These are phyloP conservation scores for Eutolmus rufibarbis DNA, from an alignment of 2,888 invertebrate species.

Conservation along the genomic window DNA sequence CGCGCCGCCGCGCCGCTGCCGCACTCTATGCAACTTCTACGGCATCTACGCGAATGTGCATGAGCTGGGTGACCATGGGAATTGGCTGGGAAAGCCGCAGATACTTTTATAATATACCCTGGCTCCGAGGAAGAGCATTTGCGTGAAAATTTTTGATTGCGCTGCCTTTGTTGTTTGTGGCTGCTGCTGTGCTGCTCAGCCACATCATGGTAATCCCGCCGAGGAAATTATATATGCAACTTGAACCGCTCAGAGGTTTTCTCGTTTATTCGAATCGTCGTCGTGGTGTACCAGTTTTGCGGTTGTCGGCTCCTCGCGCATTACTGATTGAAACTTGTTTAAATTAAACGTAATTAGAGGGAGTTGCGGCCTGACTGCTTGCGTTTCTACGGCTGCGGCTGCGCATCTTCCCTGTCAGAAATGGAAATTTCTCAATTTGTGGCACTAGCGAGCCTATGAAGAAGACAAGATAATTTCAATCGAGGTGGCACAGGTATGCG, in stretches of 20 bases:
- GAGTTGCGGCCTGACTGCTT: background rate
- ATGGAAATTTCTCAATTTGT: slow-evolving; percentile 3
- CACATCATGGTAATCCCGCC: slow-evolving; percentile 7
- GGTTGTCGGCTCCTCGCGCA: slow-evolving; percentile 1
- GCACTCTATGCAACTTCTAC: background rate
- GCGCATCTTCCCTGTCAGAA: background rate
- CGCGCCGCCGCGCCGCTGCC: background rate
- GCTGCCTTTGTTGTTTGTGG: background rate
- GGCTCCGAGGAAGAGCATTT: slow-evolving; percentile 14
- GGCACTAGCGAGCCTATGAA: background rate
- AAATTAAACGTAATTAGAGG: slow-evolving; percentile 15
- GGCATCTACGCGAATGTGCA: background rate
- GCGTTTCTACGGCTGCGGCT: background rate
- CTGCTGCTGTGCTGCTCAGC: background rate
- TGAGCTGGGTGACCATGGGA: slow-evolving; percentile 11
- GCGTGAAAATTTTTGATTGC: slow-evolving; percentile 19
- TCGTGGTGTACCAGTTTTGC: slow-evolving; percentile 26
- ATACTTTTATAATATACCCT: background rate
- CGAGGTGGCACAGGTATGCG: background rate
- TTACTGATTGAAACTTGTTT: slow-evolving; percentile 28
- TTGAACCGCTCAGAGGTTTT: slow-evolving; percentile 26
- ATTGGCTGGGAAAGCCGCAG: slow-evolving; percentile 19
- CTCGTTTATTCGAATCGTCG: slow-evolving; percentile 24
- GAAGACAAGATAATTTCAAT: background rate
- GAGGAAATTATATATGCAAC: slow-evolving; percentile 29